phyloP scores from a whole-genome alignment of 2,113 vertebrate genomes.

The Crocuta crocuta region DNA sequence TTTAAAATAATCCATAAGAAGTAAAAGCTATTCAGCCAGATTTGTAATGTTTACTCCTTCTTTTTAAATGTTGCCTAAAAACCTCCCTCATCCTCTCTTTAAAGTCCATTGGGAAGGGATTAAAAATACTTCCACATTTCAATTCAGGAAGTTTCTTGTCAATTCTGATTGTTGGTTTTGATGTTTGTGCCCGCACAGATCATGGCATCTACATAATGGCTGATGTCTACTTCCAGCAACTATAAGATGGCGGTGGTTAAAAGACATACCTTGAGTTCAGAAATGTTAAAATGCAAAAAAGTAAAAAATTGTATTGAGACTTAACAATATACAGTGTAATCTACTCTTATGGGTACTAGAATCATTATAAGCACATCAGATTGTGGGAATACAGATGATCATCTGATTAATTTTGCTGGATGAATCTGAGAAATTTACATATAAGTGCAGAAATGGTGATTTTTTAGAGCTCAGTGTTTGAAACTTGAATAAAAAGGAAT shows the following conservation, averaged over 20 bases:
- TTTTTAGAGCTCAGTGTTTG: neutral
- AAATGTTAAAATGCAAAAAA: neutral
- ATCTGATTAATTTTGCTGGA: neutral
- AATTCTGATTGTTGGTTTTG: neutral
- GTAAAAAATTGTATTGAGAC: neutral
- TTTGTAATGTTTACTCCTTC: neutral
- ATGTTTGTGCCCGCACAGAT: neutral
- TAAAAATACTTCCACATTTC: neutral
- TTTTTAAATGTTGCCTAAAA: neutral
- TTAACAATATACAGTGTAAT: neutral
- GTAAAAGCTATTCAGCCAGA: neutral
- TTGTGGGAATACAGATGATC: neutral
- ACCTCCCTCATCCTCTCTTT: neutral
- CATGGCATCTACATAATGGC: no score
- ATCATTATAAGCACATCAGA: neutral
- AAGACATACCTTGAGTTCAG: neutral
- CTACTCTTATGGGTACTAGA: neutral
- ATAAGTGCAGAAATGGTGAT: neutral
- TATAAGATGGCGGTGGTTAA: neutral
- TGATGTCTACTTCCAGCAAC: neutral
- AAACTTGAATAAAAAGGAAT: neutral
- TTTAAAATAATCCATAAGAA: neutral
- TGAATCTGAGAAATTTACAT: neutral
- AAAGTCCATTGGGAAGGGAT: neutral
- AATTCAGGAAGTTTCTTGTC: neutral